Conservation (phyloP, 2,113 vertebrate species). For the Mionectes macconnelli region DNA sequence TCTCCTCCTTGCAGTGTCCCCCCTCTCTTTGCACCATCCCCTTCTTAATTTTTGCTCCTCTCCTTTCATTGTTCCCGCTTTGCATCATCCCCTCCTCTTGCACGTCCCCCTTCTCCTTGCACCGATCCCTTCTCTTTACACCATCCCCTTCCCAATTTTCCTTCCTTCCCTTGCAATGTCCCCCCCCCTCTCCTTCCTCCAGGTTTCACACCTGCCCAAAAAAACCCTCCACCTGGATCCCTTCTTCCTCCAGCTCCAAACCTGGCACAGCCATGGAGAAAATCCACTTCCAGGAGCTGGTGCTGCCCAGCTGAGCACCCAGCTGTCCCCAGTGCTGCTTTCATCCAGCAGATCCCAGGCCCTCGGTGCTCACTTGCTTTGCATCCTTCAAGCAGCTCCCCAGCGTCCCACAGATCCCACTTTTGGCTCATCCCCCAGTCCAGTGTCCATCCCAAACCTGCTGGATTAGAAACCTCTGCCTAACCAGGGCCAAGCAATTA, state of each 20-base stretch:
- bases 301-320: neutral
- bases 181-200: neutral
- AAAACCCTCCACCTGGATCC: neutral
- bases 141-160: neutral
- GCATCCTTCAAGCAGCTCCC: neutral
- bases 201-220: neutral
- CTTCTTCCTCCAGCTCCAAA: neutral
- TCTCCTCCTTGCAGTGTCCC: neutral
- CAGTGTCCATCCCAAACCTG: neutral
- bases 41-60: no score
- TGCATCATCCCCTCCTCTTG: neutral
- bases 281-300: accelerated
- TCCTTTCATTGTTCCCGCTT: no score
- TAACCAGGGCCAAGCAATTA: neutral
- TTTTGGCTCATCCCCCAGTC: neutral
- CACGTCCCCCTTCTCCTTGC: neutral
- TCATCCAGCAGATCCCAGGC: neutral
- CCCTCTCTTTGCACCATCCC: no score
- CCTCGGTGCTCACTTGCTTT: accelerated
- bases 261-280: accelerated
- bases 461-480: neutral
- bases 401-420: neutral
- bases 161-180: no score
- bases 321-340: neutral
- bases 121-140: neutral